Evolutionary conservation across 2,888 invertebrate genomes (phyloP), one percentile per base, ranked within the genome.

Genomic region (Agrotis exclamationis): DNA sequence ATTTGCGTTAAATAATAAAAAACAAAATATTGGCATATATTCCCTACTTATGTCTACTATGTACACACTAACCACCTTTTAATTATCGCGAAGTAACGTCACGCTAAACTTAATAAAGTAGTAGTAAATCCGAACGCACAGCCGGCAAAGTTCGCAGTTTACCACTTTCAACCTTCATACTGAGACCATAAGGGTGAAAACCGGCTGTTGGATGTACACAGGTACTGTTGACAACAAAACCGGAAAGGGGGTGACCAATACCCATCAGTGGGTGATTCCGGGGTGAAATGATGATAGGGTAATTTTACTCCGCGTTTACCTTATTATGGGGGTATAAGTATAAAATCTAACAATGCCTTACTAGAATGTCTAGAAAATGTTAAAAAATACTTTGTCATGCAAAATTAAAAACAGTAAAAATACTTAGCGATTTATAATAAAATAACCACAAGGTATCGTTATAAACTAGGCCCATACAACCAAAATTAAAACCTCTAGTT

Each of bases 11-110:
- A 50, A 20, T 2, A 44, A 22, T 2, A n/a, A n/a, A 50, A 22
- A 28, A 13, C 5, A 62, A 16, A 2, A 18, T 16, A 16, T 60
- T 62, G 0, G 14, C 9, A 22, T 65, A 47, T 20, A 62, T 53
- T 28, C 33, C 18, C 18, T 64, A 28, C 53, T 33, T 65, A 65
- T 28, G n/a, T 20, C 44, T 67, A 63, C 16, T 50, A 45, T 45
- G 28, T 51, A 59, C 59, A 60, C 20, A 16, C 9, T 18, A 18
- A 18, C 53, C 53, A 13, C 20, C 20, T 50, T 20, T 50, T 20
- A 20, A 50, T 20, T 13, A 50, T 13, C 50, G 0, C 50, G 20
- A 13, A 7, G 51, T 22, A 22, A 51, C 16, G 2, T 16, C 16
- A 22, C 16, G 22, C 11, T 6, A 20, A 20, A 50, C 50, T 50